These are phyloP conservation scores for Chaetodon auriga DNA, from an alignment of 2,113 vertebrate genomes.

Conservation along the genomic window DNA sequence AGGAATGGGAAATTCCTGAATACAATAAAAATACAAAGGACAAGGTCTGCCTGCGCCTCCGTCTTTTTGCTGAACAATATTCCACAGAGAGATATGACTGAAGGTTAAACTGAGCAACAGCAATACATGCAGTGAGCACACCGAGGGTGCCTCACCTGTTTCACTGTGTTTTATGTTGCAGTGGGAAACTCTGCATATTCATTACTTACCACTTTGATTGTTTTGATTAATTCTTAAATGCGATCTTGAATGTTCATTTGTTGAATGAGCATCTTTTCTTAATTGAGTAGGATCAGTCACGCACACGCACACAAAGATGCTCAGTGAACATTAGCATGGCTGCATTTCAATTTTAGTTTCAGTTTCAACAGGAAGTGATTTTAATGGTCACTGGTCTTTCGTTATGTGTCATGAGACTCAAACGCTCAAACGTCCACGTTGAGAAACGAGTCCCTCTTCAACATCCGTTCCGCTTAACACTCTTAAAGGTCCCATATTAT, in stretches of 20 bases:
- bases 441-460: slow-evolving; percentile 13
- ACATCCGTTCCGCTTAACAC: slow-evolving; percentile 32
- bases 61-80: neutral
- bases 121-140: neutral
- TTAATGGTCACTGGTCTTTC: slow-evolving; percentile 18
- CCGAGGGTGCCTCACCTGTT: neutral
- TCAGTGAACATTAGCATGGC: neutral
- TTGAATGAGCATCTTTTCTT: neutral
- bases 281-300: slow-evolving; percentile 30
- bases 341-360: slow-evolving; percentile 31
- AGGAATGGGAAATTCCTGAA: neutral
- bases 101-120: neutral
- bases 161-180: neutral
- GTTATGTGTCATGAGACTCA: slow-evolving; percentile 26
- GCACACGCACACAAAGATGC: neutral
- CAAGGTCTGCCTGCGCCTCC: neutral
- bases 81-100: neutral
- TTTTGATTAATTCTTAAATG: slow-evolving; percentile 2
- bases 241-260: neutral
- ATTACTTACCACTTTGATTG: neutral
- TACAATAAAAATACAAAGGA: slow-evolving; percentile 1
- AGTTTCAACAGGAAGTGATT: slow-evolving; percentile 20
- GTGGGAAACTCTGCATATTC: neutral
- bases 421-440: neutral
- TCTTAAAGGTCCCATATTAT: neutral